Base-by-base conservation (phyloP, 1,140 invertebrate genomes). In the Drosophila novamexicana region DNA sequence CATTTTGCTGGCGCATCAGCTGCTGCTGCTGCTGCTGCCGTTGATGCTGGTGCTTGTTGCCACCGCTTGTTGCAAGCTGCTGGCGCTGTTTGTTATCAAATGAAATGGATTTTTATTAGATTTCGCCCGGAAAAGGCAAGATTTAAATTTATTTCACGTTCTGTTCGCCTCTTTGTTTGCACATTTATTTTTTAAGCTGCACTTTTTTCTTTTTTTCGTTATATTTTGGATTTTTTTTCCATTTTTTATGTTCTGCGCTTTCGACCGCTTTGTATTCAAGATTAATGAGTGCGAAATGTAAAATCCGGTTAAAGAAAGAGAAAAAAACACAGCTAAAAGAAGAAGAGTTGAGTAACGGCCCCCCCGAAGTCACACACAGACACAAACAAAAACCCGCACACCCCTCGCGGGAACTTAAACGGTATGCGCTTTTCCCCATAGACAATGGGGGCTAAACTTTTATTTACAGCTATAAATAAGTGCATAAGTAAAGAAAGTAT, bases 21-120 rank as follows among this genome's bases (percentile, higher is more conserved):
- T 84, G 81, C 81, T 75, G 79, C 36, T 47, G 77, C 36, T 80
- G 45, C 69, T 47, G 10, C 22, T 22, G 77, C 81, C 84, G 81
- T 81, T 75, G 79, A 29, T 80, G 45, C 69, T 47, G 10, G 2
- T 29, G 22, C 22, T 29, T 29, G 22, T 29, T 78, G 49, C 58
- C 63, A 36, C 37, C 37, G 45, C 42, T 37, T 47, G 59, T 45
- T 14, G 45, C 53, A 32, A 65, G 56, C 47, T 29, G 18, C 6
- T 61, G 32, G 22, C 57, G 37, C 45, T 64, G 59, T 65, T 71
- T 71, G 67, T 75, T 82, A 62, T 84, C 81, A 84, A 84, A 84
- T 84, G 77, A 84, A 84, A 84, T 84, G 81, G 81, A 81, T 84
- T 84, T 84, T 84, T 84, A 84, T 84, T 84, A 84, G 81, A 84